Base-by-base conservation (phyloP, 2,113 vertebrate species). In the Apistogramma diplotaenia region DNA sequence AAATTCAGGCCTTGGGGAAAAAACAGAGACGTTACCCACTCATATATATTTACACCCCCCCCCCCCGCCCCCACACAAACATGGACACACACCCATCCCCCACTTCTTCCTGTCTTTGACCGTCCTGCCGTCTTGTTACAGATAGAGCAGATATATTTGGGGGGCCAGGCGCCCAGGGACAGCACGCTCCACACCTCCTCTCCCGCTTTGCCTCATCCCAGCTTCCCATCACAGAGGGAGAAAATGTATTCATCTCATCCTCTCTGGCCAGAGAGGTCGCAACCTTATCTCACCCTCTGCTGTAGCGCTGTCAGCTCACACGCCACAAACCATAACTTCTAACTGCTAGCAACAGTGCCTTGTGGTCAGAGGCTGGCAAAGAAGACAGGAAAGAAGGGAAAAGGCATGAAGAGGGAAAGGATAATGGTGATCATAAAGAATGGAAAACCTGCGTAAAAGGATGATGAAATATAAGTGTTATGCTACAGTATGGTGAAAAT, bases 271-370 rank as follows among this genome's bases (percentile, higher is more conserved):
- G 72, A 89, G 90, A 90, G 93, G 93, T 95, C 91, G 61, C 84
- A 87, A 87, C 92, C 93, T 95, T 93, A 94, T 94, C 93, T 93
- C 62, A 83, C 86, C 93, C 89, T 90, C 90, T 71, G 93, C 90
- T 95, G 94, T 92, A 90, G 87, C 13, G 76, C 91, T 95, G 94
- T 95, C 94, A 93, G 89, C 89, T 92, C 84, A 33, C 77, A 85
- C 85, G 91, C 93, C 93, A 90, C 91, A 90, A 87, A 89, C 92
- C 90, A 95, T 95, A 94, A 94, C 90, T 94, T 93, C 82, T 89
- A 75, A 83, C 81, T 65, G 78, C 79, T 31, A 78, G 89, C 76
- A 57, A 70, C 85, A 90, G 74, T 19, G 60, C 67, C 18, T 43
- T 53, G 84, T n/a, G 79, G 76, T 79, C 58, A 19, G 67, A 78